Conservation (phyloP, 2,888 invertebrate genomes). For the Chrysolina americana region DNA sequence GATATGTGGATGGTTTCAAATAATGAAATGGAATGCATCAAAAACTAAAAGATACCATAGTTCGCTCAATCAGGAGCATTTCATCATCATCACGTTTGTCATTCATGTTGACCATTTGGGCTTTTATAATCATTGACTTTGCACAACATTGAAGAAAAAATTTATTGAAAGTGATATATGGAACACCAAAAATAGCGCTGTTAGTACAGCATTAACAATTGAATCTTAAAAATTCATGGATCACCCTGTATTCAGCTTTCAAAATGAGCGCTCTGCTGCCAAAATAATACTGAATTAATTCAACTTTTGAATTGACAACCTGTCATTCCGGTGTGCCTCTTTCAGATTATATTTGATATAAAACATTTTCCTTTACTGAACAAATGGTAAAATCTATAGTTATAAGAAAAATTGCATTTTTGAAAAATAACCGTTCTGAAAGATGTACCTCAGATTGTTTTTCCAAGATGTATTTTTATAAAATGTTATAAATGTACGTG, state of each 20-base stretch:
- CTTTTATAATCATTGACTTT: too few relatives aligned
- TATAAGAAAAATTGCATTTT: conserved; percentile 5
- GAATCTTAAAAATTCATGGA: neutral
- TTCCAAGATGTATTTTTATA: conserved; percentile 45
- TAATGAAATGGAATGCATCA: too few relatives aligned
- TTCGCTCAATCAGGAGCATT: too few relatives aligned
- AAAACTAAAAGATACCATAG: too few relatives aligned
- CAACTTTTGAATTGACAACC: conserved; percentile 16
- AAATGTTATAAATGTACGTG: conserved; percentile 38
- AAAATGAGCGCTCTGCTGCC: conserved; percentile 7
- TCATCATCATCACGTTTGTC: too few relatives aligned
- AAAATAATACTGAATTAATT: neutral
- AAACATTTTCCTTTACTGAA: neutral
- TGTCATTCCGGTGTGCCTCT: conserved; percentile 14
- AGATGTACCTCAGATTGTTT: conserved; percentile 31
- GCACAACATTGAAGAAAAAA: too few relatives aligned
- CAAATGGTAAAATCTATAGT: neutral
- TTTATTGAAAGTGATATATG: too few relatives aligned
- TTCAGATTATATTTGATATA: conserved; percentile 13
- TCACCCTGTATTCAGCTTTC: conserved; percentile 8
- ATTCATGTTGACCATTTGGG: too few relatives aligned
- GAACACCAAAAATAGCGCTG: too few relatives aligned
- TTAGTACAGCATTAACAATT: too few relatives aligned
- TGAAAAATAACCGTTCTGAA: conserved; percentile 17
- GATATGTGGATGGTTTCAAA: too few relatives aligned